Percentiles rank a stretch among this genome's conserved stretches.
Conservation (phyloP, 1,140 invertebrate species). For the Atta texana region DNA sequence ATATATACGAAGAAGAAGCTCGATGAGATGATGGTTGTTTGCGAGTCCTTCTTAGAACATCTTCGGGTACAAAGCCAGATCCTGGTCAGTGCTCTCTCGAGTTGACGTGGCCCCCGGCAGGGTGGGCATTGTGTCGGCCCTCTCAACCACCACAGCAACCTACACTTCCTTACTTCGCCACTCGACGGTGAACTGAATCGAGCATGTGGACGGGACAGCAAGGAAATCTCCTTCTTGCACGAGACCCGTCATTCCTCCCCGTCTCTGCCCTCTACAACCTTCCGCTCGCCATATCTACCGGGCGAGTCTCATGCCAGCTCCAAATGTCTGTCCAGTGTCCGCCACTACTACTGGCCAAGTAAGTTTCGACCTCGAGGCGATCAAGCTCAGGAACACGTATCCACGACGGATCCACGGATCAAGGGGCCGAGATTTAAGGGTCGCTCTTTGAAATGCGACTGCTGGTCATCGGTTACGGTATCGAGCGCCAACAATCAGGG, state of each 20-base stretch:
- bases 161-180: slow-evolving; percentile 73
- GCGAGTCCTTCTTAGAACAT: slow-evolving; percentile 78
- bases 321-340: slow-evolving; percentile 74
- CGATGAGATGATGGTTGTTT: slow-evolving; percentile 78
- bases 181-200: slow-evolving; percentile 75
- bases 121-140: slow-evolving; percentile 80
- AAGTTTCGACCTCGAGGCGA: slow-evolving; percentile 64
- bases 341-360: slow-evolving; percentile 62
- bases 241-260: slow-evolving; percentile 74
- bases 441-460: slow-evolving; percentile 50
- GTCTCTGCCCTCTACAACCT: slow-evolving; percentile 66
- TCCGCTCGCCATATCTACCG: slow-evolving; percentile 50
- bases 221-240: slow-evolving; percentile 80
- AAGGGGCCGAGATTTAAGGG: slow-evolving; percentile 60
- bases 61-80: slow-evolving; percentile 78
- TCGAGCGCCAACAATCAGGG: slow-evolving; percentile 58
- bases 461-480: slow-evolving; percentile 42
- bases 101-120: slow-evolving; percentile 80
- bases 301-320: slow-evolving; percentile 71
- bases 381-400: slow-evolving; percentile 62
- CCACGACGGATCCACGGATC: slow-evolving; percentile 58
- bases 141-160: slow-evolving; percentile 74
- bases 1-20: slow-evolving; percentile 39
- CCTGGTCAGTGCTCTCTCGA: slow-evolving; percentile 72
- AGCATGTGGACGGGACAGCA: slow-evolving; percentile 81